Evolutionary conservation across 1,140 invertebrate species (phyloP).

Genomic region (Aethina tumida): DNA sequence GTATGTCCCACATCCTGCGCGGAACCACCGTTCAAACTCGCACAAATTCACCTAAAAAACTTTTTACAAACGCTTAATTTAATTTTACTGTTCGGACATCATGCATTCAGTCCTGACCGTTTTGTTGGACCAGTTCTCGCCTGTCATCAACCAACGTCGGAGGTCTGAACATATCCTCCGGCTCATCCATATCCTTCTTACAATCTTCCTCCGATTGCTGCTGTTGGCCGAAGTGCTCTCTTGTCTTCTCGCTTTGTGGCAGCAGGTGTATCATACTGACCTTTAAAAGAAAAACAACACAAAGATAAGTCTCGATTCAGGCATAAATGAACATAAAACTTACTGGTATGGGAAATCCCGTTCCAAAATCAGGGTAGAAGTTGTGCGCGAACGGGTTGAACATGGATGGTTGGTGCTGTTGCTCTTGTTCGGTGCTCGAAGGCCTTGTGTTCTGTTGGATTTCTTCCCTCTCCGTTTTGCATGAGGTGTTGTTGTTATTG

Average conservation of each 20-base stretch:
- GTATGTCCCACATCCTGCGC: background rate
- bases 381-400: conserved; percentile 63
- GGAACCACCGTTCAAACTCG: background rate
- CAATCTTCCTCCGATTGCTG: conserved; percentile 49
- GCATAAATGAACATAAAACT: too few species aligned
- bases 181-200: conserved; percentile 54
- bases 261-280: conserved; percentile 74
- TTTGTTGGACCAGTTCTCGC: conserved; percentile 49
- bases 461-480: conserved; percentile 33
- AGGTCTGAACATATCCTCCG: conserved; percentile 43
- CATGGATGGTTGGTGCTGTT: conserved; percentile 43
- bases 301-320: too few species aligned
- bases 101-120: conserved; percentile 49
- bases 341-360: conserved; percentile 69
- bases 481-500: conserved; percentile 53
- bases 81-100: background rate
- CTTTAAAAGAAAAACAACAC: too few species aligned
- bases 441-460: conserved; percentile 43
- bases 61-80: background rate
- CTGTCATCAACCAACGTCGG: conserved; percentile 44
- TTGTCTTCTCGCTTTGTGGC: conserved; percentile 60
- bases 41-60: background rate
- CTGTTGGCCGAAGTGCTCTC: conserved; percentile 44
- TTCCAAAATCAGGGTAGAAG: conserved; percentile 71
- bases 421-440: conserved; percentile 48